A percentile compares a stretch with the other conserved stretches of the same genome.
These are phyloP conservation scores for Callimorpha dominula DNA, from an alignment of 2,888 invertebrate species.

Conservation along the genomic window DNA sequence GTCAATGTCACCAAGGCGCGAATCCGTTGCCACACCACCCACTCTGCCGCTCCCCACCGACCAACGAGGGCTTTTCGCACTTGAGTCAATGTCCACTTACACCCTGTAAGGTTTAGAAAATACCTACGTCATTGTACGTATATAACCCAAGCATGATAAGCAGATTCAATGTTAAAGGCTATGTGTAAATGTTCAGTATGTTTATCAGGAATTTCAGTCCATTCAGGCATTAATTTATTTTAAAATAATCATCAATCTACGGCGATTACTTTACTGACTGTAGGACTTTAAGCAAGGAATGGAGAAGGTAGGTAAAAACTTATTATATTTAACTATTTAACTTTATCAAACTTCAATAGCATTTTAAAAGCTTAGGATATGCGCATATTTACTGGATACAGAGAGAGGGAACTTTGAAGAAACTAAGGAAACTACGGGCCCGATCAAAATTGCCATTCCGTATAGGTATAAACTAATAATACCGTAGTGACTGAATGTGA, in stretches of 20 bases:
- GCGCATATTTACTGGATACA: not conserved
- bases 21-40: constrained; percentile 93
- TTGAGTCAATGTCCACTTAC: constrained; percentile 95
- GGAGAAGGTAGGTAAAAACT: no score
- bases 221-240: not conserved
- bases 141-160: not conserved
- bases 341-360: not conserved
- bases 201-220: not conserved
- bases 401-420: not conserved
- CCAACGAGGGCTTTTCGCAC: constrained; percentile 90
- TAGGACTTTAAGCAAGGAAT: no score
- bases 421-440: not conserved
- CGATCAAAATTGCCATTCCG: not conserved
- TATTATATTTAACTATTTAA: no score
- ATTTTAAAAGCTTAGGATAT: not conserved
- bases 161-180: not conserved
- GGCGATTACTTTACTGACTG: not conserved
- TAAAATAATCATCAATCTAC: not conserved
- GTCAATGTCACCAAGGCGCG: constrained; percentile 92
- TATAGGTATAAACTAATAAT: no score
- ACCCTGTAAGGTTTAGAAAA: constrained; percentile 83
- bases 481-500: no score
- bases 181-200: not conserved
- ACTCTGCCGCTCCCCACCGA: constrained; percentile 90
- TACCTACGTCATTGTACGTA: not conserved